Percentiles rank a stretch among this genome's conserved stretches.
Evolutionary conservation across 2,888 invertebrate species (phyloP).

Genomic region (Hoplodrina blanda): DNA sequence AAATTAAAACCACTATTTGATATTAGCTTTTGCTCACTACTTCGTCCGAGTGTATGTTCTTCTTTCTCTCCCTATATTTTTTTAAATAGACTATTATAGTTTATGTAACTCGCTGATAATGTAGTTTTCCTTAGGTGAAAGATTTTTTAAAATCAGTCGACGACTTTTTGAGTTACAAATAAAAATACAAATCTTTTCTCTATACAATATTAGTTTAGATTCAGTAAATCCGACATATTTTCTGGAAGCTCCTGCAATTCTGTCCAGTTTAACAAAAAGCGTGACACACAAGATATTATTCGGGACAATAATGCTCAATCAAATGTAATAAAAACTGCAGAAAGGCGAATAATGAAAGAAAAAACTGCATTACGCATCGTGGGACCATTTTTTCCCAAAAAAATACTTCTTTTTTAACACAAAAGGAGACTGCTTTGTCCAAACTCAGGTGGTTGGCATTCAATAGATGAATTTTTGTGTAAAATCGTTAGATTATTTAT

Average conservation of each 20-base stretch:
- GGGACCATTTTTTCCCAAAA: conserved; percentile 80
- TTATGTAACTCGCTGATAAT: too few relatives aligned
- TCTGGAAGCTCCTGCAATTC: conserved; percentile 8
- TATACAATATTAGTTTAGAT: conserved; percentile 2
- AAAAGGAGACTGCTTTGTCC: conserved; percentile 76
- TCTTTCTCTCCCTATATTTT: too few relatives aligned
- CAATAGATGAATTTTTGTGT: conserved; percentile 70
- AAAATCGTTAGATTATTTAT: conserved; percentile 57
- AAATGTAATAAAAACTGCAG: conserved; percentile 73
- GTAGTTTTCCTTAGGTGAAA: too few relatives aligned
- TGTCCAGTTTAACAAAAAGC: conserved; percentile 42
- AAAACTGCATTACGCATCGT: conserved; percentile 81
- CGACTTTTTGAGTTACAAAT: too few relatives aligned
- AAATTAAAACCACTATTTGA: conserved; percentile 23
- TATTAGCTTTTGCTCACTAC: too few relatives aligned
- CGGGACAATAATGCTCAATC: conserved; percentile 73
- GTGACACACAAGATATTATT: conserved; percentile 60
- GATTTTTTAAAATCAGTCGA: too few relatives aligned
- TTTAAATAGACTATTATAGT: too few relatives aligned
- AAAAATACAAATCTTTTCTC: too few relatives aligned
- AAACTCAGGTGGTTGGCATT: conserved; percentile 79
- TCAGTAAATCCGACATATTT: conserved; percentile 18
- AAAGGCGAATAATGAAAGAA: conserved; percentile 69
- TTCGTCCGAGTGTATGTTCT: too few relatives aligned
- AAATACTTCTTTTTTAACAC: conserved; percentile 73